Base-by-base conservation (phyloP, 2,888 invertebrate species). In the Rhagonycha lutea region DNA sequence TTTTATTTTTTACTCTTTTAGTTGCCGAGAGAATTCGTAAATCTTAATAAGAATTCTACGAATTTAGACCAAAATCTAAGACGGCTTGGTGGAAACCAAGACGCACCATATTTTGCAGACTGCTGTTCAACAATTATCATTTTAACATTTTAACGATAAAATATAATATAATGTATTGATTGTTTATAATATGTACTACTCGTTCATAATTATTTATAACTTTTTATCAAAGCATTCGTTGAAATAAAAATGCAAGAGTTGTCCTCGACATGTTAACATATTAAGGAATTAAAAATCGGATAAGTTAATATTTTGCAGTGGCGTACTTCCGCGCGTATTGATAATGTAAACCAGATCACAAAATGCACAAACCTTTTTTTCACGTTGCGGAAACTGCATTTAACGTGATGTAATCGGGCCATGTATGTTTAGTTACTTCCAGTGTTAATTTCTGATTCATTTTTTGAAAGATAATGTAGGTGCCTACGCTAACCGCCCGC, bases 281-380 rank as follows among this genome's bases (percentile, higher is more conserved):
- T 70, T 74, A 47, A 70, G 71, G 69, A 65, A 28, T 26, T 63
- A 73, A 76, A 74, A 74, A 29, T 61, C 60, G 12, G 77, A 79
- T 79, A 77, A 77, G 32, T 32, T 32, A n/a, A 32, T 32, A 12
- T 32, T 32, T 32, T 32, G 32, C 32, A 73, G 70, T 72, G 75
- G 71, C 29, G 63, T 73, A 76, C 74, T 79, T 79, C 79, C 79
- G 77, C 73, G 69, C 73, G 29, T 18, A 65, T 60, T 74, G 79
- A 79, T 79, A 79, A 75, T 68, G 71, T 74, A 75, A 77, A 79
- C 73, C 67, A 73, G 70, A 70, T 47, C 75, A 75, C 32, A 12
- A 61, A 29, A 69, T 65, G 62, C 29, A 68, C 62, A 24, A 61
- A 72, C 47, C 61, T 69, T 65, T 65, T 26, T 70, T 29, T 24